Evolutionary conservation across 2,888 invertebrate species (phyloP), one percentile per base, ranked within the genome.

Genomic region (Phyllotreta striolata): DNA sequence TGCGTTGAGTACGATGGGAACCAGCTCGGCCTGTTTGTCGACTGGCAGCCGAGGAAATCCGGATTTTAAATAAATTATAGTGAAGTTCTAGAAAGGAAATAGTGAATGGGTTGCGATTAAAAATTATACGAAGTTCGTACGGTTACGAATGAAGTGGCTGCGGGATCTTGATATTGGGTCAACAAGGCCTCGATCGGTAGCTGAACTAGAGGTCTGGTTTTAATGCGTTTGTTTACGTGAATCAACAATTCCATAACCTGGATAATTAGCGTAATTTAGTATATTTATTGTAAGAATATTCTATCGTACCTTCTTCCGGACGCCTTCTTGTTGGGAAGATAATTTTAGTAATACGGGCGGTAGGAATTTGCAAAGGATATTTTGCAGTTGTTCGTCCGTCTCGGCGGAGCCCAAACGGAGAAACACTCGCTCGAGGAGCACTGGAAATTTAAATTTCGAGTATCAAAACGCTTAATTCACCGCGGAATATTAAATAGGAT

Each of bases 191-290:
- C 91, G 7, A 97, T 91, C 0, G 96, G 96, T 63, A 97, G 83
- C 80, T 93, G 92, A 2, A 97, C 91, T 74, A 87, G 85, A 0
- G 91, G 88, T 47, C 96, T 86, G 68, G 92, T 92, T 79, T 95
- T 95, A 34, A 96, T 85, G 65, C 96, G 84, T 80, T 93, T 93
- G 81, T 95, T 97, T 55, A 97, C 90, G 79, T 97, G 96, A 56
- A 95, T 91, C 63, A 97, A 82, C 40, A 96, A 83, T 80, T 96
- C 96, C 89, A 97, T 93, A 9, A 96, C 95, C 90, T 96, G 54
- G 39, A 52, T 12, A 52, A 38, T 47, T 10, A 38, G 7, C 14
- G 8, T 38, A 38, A 12, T 12, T 38, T 38, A 38, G 24, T 24
- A 39, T 47, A 47, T 9, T 49, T 35, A 37, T 8, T 34, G 34